Conservation (phyloP, 37 sponge, comb jelly and placozoan species). For the Ephydatia muelleri region DNA sequence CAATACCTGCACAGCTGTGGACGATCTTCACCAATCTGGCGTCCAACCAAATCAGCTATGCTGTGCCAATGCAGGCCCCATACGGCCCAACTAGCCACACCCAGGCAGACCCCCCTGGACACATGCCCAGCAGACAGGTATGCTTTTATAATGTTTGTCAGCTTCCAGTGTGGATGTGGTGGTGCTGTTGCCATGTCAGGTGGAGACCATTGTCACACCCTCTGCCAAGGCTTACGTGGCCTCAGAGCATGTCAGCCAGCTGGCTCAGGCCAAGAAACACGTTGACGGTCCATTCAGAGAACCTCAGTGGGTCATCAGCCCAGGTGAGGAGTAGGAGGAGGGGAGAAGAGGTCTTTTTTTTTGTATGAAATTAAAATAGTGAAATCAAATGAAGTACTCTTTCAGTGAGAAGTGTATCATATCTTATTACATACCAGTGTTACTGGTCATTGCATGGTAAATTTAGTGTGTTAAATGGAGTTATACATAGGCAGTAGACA, state of each 20-base stretch:
- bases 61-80: constrained; percentile 45
- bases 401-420: too few relatives aligned
- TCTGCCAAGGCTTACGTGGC: constrained; percentile 59
- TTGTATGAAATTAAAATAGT: too few relatives aligned
- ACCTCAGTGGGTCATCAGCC: constrained; percentile 71
- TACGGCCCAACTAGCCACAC: constrained; percentile 74
- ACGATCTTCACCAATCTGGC: constrained; percentile 75
- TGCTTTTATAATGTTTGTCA: background rate
- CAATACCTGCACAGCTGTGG: constrained; percentile 87
- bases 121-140: constrained; percentile 68
- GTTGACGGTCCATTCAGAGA: constrained; percentile 72
- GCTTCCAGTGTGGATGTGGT: background rate
- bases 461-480: background rate
- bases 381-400: too few relatives aligned
- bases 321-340: background rate
- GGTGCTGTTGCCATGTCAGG: constrained; percentile 10
- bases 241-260: constrained; percentile 38
- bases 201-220: constrained; percentile 65
- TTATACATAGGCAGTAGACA: background rate
- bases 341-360: background rate
- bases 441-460: too few relatives aligned
- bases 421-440: too few relatives aligned
- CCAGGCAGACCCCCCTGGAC: constrained; percentile 66
- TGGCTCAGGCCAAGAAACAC: constrained; percentile 73
- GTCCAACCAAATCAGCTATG: constrained; percentile 41